Evolutionary conservation across 2,797 vertebrate species (phyloP).

Genomic region (Podarcis siculus): DNA sequence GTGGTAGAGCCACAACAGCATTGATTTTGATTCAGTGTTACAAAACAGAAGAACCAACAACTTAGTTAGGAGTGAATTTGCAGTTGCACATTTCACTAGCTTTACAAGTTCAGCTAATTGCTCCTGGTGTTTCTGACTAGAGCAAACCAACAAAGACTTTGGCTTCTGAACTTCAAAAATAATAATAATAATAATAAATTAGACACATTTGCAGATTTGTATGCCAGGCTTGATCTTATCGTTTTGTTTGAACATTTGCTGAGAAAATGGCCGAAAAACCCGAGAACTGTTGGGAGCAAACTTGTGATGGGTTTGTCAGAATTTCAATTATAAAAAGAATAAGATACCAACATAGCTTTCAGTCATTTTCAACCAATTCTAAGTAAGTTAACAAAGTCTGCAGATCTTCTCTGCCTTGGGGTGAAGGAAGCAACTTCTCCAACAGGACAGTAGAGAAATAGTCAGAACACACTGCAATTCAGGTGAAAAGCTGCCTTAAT

Average conservation of each 20-base stretch:
- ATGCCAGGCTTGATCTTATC: constrained; percentile 45
- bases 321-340: constrained; percentile 32
- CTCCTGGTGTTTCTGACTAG: constrained; percentile 60
- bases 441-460: constrained; percentile 35
- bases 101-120: constrained; percentile 54
- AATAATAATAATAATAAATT: too few species aligned
- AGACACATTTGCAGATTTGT: constrained; percentile 37
- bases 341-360: constrained; percentile 36
- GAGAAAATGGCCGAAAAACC: constrained; percentile 1
- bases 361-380: too few species aligned
- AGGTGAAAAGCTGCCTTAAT: neutral
- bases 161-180: constrained; percentile 36
- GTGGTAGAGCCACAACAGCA: neutral
- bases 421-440: constrained; percentile 46
- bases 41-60: neutral
- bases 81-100: neutral
- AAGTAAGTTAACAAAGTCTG: constrained; percentile 35
- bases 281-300: constrained; percentile 36
- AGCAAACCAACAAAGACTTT: constrained; percentile 58
- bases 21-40: neutral
- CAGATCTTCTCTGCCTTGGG: constrained; percentile 46
- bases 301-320: constrained; percentile 50
- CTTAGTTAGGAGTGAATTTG: neutral
- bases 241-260: constrained; percentile 39
- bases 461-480: constrained; percentile 22